A percentile compares a stretch with the other conserved stretches of the same genome.
Evolutionary conservation across 2,888 invertebrate species (phyloP).

Genomic region (Acanthopleura granulata): DNA sequence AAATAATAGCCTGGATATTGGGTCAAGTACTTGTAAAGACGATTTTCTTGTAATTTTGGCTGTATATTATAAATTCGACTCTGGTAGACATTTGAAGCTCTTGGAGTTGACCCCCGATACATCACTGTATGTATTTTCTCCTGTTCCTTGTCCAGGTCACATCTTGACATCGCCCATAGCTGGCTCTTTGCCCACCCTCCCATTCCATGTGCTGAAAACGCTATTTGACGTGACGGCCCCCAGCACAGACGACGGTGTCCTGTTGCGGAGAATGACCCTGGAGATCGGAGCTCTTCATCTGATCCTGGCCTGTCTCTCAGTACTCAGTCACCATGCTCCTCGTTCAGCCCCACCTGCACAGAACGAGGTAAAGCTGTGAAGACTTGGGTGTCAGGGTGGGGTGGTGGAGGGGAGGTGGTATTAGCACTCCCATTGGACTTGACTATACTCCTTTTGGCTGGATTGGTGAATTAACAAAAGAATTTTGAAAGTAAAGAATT

Average conservation of each 20-base stretch:
- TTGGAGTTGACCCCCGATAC: too few species aligned
- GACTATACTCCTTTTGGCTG: too few species aligned
- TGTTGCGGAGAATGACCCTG: constrained; percentile 83
- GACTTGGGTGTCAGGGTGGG: not conserved
- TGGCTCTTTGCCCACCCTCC: constrained; percentile 75
- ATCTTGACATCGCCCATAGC: constrained; percentile 81
- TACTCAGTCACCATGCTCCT: constrained; percentile 79
- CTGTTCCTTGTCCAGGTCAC: constrained; percentile 70
- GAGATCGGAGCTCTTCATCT: constrained; percentile 88
- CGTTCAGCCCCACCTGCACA: constrained; percentile 66
- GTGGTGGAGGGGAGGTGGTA: not conserved
- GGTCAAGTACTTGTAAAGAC: too few species aligned
- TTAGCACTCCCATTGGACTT: constrained; percentile 58
- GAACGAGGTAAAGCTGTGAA: constrained; percentile 67
- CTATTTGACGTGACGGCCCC: constrained; percentile 83
- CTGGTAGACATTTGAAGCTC: too few species aligned
- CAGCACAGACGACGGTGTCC: constrained; percentile 81
- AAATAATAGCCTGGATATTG: too few species aligned
- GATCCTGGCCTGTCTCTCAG: constrained; percentile 87
- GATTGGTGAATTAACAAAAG: too few species aligned
- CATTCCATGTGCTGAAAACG: constrained; percentile 82
- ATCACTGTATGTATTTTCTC: too few species aligned
- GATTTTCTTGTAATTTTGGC: too few species aligned
- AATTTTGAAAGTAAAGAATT: too few species aligned
- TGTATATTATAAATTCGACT: too few species aligned